Conservation (phyloP, 2,113 vertebrate genomes). For the Microtus ochrogaster region DNA sequence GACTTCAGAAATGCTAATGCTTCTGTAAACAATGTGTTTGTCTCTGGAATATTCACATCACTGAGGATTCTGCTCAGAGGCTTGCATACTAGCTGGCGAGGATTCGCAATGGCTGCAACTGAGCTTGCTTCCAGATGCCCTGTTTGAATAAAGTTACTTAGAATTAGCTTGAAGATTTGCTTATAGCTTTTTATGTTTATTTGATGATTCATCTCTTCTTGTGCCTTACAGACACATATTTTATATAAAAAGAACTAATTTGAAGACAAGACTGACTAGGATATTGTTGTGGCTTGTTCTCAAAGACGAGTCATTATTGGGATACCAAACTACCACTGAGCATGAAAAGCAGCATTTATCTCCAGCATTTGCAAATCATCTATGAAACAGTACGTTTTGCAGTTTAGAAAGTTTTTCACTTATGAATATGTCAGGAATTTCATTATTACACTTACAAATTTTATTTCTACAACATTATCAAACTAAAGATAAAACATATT, state of each 20-base stretch:
- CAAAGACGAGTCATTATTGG: not conserved
- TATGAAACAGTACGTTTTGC: not conserved
- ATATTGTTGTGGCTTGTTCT: not conserved
- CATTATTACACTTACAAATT: not conserved
- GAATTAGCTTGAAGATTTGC: slow-evolving; percentile 35
- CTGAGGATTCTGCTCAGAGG: not conserved
- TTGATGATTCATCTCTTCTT: slow-evolving; percentile 38
- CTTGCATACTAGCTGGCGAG: not conserved
- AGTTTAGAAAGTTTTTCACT: not conserved
- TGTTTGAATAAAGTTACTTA: slow-evolving; percentile 39
- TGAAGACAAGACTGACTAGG: not conserved
- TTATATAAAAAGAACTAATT: slow-evolving; percentile 36
- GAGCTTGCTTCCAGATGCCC: not conserved
- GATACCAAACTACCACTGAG: not conserved
- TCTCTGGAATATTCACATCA: not conserved
- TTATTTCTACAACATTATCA: not conserved
- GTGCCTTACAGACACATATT: slow-evolving; percentile 41
- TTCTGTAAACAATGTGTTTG: not conserved
- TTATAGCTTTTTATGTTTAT: slow-evolving; percentile 24
- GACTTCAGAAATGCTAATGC: not conserved
- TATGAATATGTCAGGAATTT: not conserved
- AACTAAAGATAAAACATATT: not conserved
- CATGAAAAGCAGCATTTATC: not conserved
- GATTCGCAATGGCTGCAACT: not conserved
- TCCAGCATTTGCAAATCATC: not conserved